Conservation (phyloP, 2,113 vertebrate genomes). For the Epinephelus lanceolatus region DNA sequence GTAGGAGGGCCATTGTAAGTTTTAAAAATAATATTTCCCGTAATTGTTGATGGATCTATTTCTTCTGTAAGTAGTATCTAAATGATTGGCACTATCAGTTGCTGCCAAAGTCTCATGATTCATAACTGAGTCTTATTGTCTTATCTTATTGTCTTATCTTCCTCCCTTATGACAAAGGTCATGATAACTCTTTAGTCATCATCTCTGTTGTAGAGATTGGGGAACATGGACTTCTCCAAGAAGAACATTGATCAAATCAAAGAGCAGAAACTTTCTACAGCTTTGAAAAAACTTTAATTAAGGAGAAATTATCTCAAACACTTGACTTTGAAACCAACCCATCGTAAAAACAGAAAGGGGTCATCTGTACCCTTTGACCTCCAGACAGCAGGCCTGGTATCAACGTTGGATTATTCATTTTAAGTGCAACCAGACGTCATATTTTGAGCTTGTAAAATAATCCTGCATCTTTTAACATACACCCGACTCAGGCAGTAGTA, state of each 20-base stretch:
- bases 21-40: too few relatives aligned
- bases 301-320: too few relatives aligned
- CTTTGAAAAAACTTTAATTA: background rate
- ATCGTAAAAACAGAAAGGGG: too few relatives aligned
- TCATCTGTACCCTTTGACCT: too few relatives aligned
- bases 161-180: background rate
- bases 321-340: background rate
- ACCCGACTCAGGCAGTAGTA: background rate
- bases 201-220: background rate
- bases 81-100: too few relatives aligned
- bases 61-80: too few relatives aligned
- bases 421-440: background rate
- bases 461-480: background rate
- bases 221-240: background rate
- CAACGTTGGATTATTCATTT: background rate
- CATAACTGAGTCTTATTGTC: too few relatives aligned
- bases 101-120: too few relatives aligned
- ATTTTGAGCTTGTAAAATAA: background rate
- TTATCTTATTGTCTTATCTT: too few relatives aligned
- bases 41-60: too few relatives aligned
- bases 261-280: background rate
- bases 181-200: background rate
- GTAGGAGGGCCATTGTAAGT: too few relatives aligned
- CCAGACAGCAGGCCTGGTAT: background rate
- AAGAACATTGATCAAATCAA: background rate